These are phyloP conservation scores for Diaperis boleti DNA, from an alignment of 2,888 invertebrate genomes.

Conservation along the genomic window DNA sequence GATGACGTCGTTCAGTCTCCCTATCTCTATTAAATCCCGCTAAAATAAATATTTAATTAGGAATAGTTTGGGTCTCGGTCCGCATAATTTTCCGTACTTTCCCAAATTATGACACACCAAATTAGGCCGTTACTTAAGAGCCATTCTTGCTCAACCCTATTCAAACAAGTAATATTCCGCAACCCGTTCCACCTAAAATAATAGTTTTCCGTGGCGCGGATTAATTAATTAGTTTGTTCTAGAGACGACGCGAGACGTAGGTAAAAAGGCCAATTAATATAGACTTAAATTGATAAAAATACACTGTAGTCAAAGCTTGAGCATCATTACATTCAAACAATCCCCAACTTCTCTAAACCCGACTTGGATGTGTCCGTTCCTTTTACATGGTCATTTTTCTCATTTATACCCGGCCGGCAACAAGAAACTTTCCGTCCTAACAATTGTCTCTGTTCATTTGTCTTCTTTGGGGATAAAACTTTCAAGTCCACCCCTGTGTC, in stretches of 20 bases:
- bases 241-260: too few species aligned
- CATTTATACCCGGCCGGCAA: too few species aligned
- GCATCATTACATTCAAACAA: too few species aligned
- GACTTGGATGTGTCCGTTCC: too few species aligned
- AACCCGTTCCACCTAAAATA: background rate
- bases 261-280: too few species aligned
- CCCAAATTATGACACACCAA: constrained; percentile 16
- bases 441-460: too few species aligned
- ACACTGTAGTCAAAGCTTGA: too few species aligned
- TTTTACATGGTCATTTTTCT: too few species aligned
- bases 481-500: background rate
- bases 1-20: constrained; percentile 5
- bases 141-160: constrained; percentile 13
- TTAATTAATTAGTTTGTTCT: constrained; percentile 24
- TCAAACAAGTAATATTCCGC: background rate
- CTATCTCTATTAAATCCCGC: constrained; percentile 3
- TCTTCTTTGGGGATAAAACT: background rate
- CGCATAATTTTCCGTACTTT: constrained; percentile 17
- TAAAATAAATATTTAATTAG: constrained; percentile 28
- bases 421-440: too few species aligned
- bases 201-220: constrained; percentile 7
- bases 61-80: constrained; percentile 17
- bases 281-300: too few species aligned
- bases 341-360: too few species aligned
- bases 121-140: constrained; percentile 5